Conservation (phyloP, 2,888 invertebrate species). For the Lasioglossum villosulum region DNA sequence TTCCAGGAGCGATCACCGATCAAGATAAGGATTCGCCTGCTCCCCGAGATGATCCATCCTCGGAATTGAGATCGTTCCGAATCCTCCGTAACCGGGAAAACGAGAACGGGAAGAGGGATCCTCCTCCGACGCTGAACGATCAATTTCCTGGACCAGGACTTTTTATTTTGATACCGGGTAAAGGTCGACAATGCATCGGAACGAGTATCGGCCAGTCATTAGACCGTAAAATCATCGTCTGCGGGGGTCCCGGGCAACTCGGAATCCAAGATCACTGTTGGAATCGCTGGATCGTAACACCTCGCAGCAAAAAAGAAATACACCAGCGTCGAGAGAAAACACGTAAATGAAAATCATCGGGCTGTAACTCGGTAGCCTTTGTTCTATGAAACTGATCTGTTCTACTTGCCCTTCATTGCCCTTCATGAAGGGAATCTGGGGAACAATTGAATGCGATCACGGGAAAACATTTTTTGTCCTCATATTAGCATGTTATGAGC, state of each 20-base stretch:
- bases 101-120: neutral
- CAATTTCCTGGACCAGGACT: constrained; percentile 21
- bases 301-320: constrained; percentile 35
- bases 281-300: constrained; percentile 75
- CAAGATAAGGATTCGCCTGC: constrained; percentile 1
- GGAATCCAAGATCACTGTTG: constrained; percentile 62
- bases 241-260: constrained; percentile 73
- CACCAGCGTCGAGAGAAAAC: constrained; percentile 42
- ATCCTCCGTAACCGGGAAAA: neutral
- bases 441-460: too few relatives aligned
- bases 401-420: too few relatives aligned
- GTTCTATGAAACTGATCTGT: constrained; percentile 1
- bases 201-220: constrained; percentile 57
- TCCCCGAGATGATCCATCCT: neutral
- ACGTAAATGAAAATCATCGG: constrained; percentile 45
- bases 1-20: neutral
- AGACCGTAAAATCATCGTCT: constrained; percentile 81
- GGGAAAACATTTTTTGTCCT: too few relatives aligned
- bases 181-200: constrained; percentile 59
- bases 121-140: neutral
- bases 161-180: constrained; percentile 31
- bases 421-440: too few relatives aligned
- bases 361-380: constrained; percentile 40
- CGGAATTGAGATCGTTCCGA: neutral
- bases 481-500: too few relatives aligned